Evolutionary conservation across 2,888 invertebrate genomes (phyloP), one percentile per base, ranked within the genome.

Genomic region (Dryadula phaetusa): DNA sequence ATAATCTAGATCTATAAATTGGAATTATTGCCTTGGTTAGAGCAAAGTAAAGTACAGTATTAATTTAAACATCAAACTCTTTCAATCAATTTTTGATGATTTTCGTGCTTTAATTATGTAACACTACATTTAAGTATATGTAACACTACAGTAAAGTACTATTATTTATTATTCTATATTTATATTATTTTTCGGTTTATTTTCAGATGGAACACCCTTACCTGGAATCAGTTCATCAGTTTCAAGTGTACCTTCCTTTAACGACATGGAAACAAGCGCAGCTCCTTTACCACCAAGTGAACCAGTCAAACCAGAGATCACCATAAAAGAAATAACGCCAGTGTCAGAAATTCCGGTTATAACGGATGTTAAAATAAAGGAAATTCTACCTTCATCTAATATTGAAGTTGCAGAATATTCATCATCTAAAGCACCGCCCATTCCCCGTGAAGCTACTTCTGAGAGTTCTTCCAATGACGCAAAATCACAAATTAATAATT

Each of bases 281-380:
- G 74, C 74, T 6, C 81, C 83, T 1, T 58, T 77, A 0, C 74
- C 77, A 14, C 77, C 80, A 0, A 83, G 83, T 62, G 86, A 86
- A 67, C 81, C 82, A 4, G 77, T 83, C 3, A 88, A 86, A 71
- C 88, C 83, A 70, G 85, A 88, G 74, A 88, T 93, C 32, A 94
- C 94, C 0, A 94, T 94, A 34, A 94, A 94, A 73, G 94, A 95
- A 82, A 94, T 95, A 5, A 94, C 94, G 4, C 94, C 94, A 0
- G 94, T 90, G 3, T 90, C 92, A 0, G 90, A 90, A 77, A 90
- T 92, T 34, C 90, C 93, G 1, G 80, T 86, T 58, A 86, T 88
- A 64, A 89, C 89, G 18, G 89, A 90, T 44, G 88, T 92, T 16
- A 91, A 90, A 74, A 90, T 92, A 44, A 92, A 91, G 75, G 90